These are phyloP conservation scores for Porites divaricata DNA, from an alignment of 92 coral and sea anemone genomes.

Conservation along the genomic window DNA sequence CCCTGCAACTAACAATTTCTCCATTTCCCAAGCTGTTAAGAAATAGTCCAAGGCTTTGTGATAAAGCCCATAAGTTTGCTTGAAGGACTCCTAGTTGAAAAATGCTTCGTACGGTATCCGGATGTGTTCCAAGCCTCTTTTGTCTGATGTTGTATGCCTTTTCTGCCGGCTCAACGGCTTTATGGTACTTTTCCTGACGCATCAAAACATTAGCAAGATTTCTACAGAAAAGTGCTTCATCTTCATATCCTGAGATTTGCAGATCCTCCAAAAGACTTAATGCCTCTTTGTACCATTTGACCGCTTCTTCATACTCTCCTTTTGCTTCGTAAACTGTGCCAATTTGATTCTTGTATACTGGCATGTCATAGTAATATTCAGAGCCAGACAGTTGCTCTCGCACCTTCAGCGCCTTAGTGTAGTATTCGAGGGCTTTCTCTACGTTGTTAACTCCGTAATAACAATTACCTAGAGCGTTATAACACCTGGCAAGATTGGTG, in stretches of 20 bases:
- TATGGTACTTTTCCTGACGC: slow-evolving; percentile 37
- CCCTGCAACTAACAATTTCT: slow-evolving; percentile 51
- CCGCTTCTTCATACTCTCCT: slow-evolving; percentile 49
- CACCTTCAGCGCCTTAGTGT: slow-evolving; percentile 37
- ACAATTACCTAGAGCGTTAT: slow-evolving; percentile 60
- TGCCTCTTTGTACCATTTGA: slow-evolving; percentile 52
- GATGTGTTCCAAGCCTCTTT: slow-evolving; percentile 57
- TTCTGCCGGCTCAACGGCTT: slow-evolving; percentile 61
- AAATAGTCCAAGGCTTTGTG: slow-evolving; percentile 51
- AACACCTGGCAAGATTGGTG: slow-evolving; percentile 11
- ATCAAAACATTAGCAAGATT: slow-evolving; percentile 71
- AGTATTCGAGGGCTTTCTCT: slow-evolving; percentile 30
- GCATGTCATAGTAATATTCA: no score
- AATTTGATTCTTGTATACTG: slow-evolving; percentile 17
- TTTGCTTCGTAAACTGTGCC: slow-evolving; percentile 54
- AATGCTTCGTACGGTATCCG: slow-evolving; percentile 70
- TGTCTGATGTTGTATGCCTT: slow-evolving; percentile 59
- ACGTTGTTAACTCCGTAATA: slow-evolving; percentile 39
- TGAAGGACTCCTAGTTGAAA: slow-evolving; percentile 62
- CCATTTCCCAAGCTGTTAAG: slow-evolving; percentile 69
- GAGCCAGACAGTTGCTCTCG: slow-evolving; percentile 45
- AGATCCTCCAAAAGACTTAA: slow-evolving; percentile 57
- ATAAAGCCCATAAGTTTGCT: slow-evolving; percentile 37
- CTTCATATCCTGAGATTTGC: slow-evolving; percentile 54
- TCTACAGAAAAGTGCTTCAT: slow-evolving; percentile 62